Conservation (phyloP, 2,888 invertebrate species). For the Anarsia innoxiella region DNA sequence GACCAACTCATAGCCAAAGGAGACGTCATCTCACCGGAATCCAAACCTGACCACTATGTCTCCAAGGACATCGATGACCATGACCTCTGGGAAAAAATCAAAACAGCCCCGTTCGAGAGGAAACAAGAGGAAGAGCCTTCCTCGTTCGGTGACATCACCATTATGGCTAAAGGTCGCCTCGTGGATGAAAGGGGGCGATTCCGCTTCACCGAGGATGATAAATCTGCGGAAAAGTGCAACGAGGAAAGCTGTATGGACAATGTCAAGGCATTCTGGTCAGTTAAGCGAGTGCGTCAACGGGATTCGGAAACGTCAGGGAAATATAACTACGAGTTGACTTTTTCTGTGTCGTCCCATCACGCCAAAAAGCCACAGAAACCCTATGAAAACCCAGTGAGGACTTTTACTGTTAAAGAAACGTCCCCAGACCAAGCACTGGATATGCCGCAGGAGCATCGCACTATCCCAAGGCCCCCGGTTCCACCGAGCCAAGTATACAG, state of each 20-base stretch:
- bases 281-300: constrained; percentile 80
- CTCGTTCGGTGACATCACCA: constrained; percentile 78
- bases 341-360: constrained; percentile 75
- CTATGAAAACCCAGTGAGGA: constrained; percentile 73
- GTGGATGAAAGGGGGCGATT: constrained; percentile 69
- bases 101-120: constrained; percentile 60
- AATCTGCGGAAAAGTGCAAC: constrained; percentile 40
- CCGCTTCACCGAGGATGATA: constrained; percentile 71
- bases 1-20: constrained; percentile 63
- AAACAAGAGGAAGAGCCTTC: constrained; percentile 54
- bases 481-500: constrained; percentile 22
- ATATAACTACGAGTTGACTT: constrained; percentile 79
- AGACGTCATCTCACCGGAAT: constrained; percentile 35
- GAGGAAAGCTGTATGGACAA: constrained; percentile 67
- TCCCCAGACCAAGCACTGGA: constrained; percentile 42
- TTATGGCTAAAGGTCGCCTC: constrained; percentile 78
- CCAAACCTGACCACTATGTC: constrained; percentile 32
- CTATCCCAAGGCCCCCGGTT: constrained; percentile 21
- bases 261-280: constrained; percentile 80
- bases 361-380: constrained; percentile 60
- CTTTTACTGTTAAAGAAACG: constrained; percentile 77
- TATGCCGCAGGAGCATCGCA: constrained; percentile 27
- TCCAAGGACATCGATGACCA: constrained; percentile 56
- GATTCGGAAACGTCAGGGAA: constrained; percentile 63
- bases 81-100: constrained; percentile 67